Conservation (phyloP, 2,113 vertebrate genomes). For the Phaetusa simplex region DNA sequence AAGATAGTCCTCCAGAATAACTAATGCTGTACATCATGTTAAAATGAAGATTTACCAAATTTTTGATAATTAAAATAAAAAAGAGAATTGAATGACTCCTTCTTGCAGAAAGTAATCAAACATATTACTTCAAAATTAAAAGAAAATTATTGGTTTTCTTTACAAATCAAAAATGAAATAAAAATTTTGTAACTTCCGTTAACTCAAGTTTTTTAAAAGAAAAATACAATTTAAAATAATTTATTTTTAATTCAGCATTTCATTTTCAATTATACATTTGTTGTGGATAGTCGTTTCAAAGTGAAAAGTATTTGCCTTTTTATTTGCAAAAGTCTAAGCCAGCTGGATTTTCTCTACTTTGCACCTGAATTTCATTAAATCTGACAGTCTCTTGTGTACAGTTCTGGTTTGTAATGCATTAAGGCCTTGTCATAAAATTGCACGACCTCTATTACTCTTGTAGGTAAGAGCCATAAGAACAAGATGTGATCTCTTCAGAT, state of each 20-base stretch:
- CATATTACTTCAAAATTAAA: neutral
- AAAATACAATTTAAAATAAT: neutral
- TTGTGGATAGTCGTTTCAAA: neutral
- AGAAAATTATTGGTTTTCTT: neutral
- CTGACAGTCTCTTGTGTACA: neutral
- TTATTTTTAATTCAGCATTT: neutral
- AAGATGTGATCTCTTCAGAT: neutral
- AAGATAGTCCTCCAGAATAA: neutral
- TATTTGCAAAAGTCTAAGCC: neutral
- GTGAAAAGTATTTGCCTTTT: neutral
- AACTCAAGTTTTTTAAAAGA: neutral
- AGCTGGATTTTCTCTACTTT: neutral
- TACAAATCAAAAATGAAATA: neutral
- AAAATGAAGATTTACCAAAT: neutral
- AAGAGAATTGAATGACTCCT: neutral
- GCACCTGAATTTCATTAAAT: neutral
- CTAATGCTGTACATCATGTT: neutral
- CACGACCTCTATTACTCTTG: neutral
- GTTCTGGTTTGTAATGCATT: neutral
- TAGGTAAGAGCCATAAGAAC: neutral
- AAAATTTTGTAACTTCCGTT: neutral
- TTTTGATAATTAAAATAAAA: neutral
- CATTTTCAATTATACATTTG: neutral
- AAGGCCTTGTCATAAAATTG: neutral
- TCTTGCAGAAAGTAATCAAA: neutral